Base-by-base conservation (phyloP, 2,888 invertebrate species). In the Tiliacea citrago region DNA sequence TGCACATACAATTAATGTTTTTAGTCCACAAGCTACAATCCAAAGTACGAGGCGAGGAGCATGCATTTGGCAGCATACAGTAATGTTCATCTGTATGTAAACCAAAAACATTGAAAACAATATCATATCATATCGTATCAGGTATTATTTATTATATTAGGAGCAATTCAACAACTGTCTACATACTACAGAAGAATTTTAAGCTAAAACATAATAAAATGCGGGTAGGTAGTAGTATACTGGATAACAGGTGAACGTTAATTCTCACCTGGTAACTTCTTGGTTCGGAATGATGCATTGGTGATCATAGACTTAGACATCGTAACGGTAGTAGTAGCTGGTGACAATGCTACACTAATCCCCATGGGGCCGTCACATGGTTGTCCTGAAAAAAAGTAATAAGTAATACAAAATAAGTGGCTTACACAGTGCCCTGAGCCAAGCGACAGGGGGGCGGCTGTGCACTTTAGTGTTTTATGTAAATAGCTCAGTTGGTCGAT, bases 261-360 rank as follows among this genome's bases (percentile, higher is more conserved):
- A 42, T 68, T 75, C 95, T 96, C 95, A 98, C 98, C 98, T 96
- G 99, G 99, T 90, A 99, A 97, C 94, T 99, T 99, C 96, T 99
- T 99, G 84, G 99, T 99, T 85, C 99, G 98, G 96, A 99, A 99
- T 86, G 99, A 99, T 84, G 99, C 99, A 95, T 99, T 99, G 51
- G 99, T 99, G 85, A 99, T 99, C 98, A 99, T 99, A 13, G 99
- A 98, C 94, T 99, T 99, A 0, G 98, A 98, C 89, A 98, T 97
- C 6, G 98, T 97, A n/a, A 97, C 97, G 5, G 98, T 97, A 35
- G 97, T 97, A 29, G 98, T 97, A 10, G 98, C 97, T 53, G 98
- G 98, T 1, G 98, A 98, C 68, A 98, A 92, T 0, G 98, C 98
- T 69, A 98, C 97, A 91, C 98, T 98, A 77, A 98, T 97, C 29